phyloP scores from a whole-genome alignment of 1,140 invertebrate genomes.

The Condylostylus longicornis region DNA sequence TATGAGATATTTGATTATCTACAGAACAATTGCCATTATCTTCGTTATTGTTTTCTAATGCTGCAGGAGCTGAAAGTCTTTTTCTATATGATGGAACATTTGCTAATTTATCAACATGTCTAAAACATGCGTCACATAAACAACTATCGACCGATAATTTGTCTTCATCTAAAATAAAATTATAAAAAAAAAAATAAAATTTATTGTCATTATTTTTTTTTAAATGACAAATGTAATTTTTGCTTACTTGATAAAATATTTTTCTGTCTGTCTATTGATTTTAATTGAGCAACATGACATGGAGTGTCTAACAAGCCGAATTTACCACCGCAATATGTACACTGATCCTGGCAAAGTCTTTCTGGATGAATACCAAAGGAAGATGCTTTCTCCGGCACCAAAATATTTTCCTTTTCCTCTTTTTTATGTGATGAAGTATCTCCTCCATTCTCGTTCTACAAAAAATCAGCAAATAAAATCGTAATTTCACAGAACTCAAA shows the following conservation, averaged over 20 bases:
- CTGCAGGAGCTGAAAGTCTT: conserved; percentile 27
- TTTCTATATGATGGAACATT: conserved; percentile 43
- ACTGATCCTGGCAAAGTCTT: conserved; percentile 61
- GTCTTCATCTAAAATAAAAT: conserved; percentile 42
- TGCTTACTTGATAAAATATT: conserved; percentile 51
- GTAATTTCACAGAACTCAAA: conserved; percentile 1
- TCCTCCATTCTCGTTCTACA: conserved; percentile 22
- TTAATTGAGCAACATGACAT: conserved; percentile 70
- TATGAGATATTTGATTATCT: conserved; percentile 4
- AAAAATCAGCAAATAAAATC: conserved; percentile 1
- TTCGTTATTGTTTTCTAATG: conserved; percentile 13
- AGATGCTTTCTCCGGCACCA: conserved; percentile 72
- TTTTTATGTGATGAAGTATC: conserved; percentile 38
- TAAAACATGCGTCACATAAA: conserved; percentile 68
- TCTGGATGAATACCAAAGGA: conserved; percentile 72
- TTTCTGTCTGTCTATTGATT: conserved; percentile 57
- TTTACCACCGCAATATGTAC: conserved; percentile 70
- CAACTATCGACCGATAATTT: conserved; percentile 65
- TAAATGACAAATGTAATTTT: neutral
- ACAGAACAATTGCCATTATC: conserved; percentile 3
- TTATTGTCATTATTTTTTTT: neutral
- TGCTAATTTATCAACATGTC: conserved; percentile 65
- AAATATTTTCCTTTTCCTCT: conserved; percentile 45
- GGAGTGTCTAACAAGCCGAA: conserved; percentile 71
- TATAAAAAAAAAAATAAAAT: neutral